Evolutionary conservation across 2,113 vertebrate genomes (phyloP).

Genomic region (Platichthys flesus): DNA sequence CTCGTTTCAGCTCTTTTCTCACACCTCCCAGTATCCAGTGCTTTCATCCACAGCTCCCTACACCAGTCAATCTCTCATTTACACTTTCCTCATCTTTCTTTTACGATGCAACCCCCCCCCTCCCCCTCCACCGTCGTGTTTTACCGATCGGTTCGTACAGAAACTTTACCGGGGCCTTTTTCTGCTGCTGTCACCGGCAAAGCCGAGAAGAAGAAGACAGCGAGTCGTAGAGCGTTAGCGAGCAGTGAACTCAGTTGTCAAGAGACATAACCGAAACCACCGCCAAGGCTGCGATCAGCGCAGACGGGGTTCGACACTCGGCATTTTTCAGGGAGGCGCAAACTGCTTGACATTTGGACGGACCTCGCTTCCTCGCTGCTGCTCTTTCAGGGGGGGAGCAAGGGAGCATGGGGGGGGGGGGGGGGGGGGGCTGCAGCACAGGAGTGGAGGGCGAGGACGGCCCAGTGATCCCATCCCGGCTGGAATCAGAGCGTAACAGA

Average conservation of each 20-base stretch:
- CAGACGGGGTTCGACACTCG: slow-evolving; percentile 43
- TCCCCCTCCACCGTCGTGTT: not conserved
- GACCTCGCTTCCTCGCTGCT: slow-evolving; percentile 25
- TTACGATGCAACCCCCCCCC: no score
- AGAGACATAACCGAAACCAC: slow-evolving; percentile 41
- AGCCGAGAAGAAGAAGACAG: slow-evolving; percentile 9
- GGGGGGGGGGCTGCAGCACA: no score
- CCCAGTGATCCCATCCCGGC: not conserved
- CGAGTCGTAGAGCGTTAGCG: slow-evolving; percentile 52
- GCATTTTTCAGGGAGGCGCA: slow-evolving; percentile 56
- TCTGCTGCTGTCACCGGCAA: slow-evolving; percentile 16
- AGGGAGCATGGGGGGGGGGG: no score
- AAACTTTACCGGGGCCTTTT: no score
- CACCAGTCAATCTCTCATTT: no score
- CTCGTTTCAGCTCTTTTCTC: no score
- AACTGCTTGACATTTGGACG: slow-evolving; percentile 64
- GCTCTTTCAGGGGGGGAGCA: not conserved
- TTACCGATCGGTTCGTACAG: no score
- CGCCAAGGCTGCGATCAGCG: slow-evolving; percentile 12
- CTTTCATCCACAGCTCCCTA: no score
- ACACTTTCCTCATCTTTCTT: no score
- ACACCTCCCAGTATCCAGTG: no score
- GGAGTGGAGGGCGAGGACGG: not conserved
- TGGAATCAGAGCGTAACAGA: not conserved
- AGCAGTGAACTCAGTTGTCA: slow-evolving; percentile 54